These are phyloP conservation scores for Macquaria australasica DNA, from an alignment of 2,113 vertebrate genomes.

Conservation along the genomic window DNA sequence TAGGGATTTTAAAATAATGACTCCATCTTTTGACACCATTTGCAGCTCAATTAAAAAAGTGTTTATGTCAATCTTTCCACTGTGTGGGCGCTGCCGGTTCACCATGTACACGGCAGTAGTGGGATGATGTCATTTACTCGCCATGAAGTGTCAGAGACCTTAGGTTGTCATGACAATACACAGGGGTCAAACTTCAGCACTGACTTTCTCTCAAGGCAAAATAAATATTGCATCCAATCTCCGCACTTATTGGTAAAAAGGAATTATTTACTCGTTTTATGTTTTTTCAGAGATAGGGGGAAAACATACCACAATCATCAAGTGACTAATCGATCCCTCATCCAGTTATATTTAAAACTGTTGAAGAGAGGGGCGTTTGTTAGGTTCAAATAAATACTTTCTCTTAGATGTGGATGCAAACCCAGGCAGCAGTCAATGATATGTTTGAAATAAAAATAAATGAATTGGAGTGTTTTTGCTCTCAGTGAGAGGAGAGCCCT, in stretches of 20 bases:
- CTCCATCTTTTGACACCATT: slow-evolving; percentile 69
- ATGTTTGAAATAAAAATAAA: slow-evolving; percentile 79
- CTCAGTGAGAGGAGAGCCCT: slow-evolving; percentile 62
- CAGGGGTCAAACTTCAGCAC: slow-evolving; percentile 63
- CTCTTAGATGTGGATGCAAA: slow-evolving; percentile 70
- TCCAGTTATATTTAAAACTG: slow-evolving; percentile 75
- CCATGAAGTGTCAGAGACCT: slow-evolving; percentile 31
- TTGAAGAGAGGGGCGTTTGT: slow-evolving; percentile 53
- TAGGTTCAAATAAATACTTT: slow-evolving; percentile 70
- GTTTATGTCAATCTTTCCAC: slow-evolving; percentile 67
- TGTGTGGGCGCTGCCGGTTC: slow-evolving; percentile 61
- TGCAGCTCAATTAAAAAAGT: slow-evolving; percentile 75
- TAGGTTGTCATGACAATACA: slow-evolving; percentile 61
- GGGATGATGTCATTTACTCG: slow-evolving; percentile 61
- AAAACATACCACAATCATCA: slow-evolving; percentile 57
- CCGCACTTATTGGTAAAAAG: slow-evolving; percentile 47
- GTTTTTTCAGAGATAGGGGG: slow-evolving; percentile 46
- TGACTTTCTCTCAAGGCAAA: slow-evolving; percentile 63
- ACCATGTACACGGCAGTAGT: slow-evolving; percentile 38
- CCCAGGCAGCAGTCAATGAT: slow-evolving; percentile 76
- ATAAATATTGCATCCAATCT: slow-evolving; percentile 65
- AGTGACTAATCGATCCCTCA: slow-evolving; percentile 67
- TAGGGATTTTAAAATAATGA: slow-evolving; percentile 66
- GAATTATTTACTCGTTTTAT: slow-evolving; percentile 72
- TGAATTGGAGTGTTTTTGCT: slow-evolving; percentile 66